A percentile compares a stretch with the other conserved stretches of the same genome.
These are phyloP conservation scores for Sepioteuthis lessoniana DNA, from an alignment of 2,888 invertebrate genomes.

Conservation along the genomic window DNA sequence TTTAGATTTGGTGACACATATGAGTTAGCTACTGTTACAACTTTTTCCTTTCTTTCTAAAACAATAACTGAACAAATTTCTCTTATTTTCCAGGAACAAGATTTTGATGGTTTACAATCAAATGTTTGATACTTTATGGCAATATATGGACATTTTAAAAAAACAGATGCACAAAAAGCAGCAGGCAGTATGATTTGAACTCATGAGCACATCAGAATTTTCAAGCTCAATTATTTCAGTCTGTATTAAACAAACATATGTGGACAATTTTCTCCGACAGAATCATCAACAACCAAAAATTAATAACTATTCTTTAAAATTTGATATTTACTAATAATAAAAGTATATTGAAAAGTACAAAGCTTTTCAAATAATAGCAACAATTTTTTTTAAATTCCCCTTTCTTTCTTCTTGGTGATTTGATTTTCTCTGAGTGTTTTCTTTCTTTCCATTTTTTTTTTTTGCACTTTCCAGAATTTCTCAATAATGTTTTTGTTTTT, in stretches of 20 bases:
- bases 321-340: neutral
- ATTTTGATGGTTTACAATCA: neutral
- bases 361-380: neutral
- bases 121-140: neutral
- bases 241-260: neutral
- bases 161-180: neutral
- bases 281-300: neutral
- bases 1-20: no score
- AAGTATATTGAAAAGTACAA: neutral
- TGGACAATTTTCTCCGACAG: neutral
- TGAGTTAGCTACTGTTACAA: neutral
- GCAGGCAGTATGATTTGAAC: no score
- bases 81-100: conserved; percentile 21
- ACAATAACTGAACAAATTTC: neutral
- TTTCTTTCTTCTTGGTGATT: neutral
- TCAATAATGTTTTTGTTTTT: no score
- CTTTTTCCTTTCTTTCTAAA: neutral
- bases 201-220: neutral
- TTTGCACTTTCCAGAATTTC: neutral
- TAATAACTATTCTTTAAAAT: neutral
- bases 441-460: neutral
- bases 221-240: conserved; percentile 2
- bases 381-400: neutral
- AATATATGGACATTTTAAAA: neutral
- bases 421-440: neutral